Percentiles rank a stretch among this genome's conserved stretches.
Evolutionary conservation across 2,888 invertebrate genomes (phyloP).

Genomic region (Mycalesis mineus): DNA sequence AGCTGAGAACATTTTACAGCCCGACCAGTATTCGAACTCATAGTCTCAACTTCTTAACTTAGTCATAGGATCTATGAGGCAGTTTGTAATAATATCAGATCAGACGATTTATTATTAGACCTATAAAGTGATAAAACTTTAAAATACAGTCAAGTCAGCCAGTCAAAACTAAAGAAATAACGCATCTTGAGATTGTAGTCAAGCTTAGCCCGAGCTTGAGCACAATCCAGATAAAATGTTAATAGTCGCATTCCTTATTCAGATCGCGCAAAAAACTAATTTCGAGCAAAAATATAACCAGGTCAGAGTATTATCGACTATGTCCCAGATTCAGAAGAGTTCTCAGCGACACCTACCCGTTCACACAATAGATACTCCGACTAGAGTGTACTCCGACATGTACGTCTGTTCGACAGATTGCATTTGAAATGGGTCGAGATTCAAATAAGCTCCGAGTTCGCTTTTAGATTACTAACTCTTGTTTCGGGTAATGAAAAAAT

Average conservation of each 20-base stretch:
- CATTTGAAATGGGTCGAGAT: conserved; percentile 7
- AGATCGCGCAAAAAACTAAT: conserved; percentile 1
- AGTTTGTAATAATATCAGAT: too few species aligned
- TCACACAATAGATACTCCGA: conserved; percentile 6
- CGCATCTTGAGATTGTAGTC: too few species aligned
- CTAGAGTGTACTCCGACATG: conserved; percentile 1
- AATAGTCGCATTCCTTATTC: neutral
- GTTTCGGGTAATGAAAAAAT: neutral
- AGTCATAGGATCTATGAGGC: too few species aligned
- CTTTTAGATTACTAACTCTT: conserved; percentile 1
- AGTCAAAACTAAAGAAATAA: too few species aligned
- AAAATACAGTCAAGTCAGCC: too few species aligned
- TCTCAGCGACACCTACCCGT: conserved; percentile 18
- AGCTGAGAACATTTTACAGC: too few species aligned
- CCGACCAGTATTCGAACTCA: too few species aligned
- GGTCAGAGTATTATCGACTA: conserved; percentile 11
- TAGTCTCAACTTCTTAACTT: too few species aligned
- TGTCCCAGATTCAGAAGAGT: conserved; percentile 18
- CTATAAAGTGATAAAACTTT: too few species aligned
- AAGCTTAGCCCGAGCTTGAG: too few species aligned
- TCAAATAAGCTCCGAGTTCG: conserved; percentile 1
- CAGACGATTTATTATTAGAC: too few species aligned
- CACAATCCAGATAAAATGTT: too few species aligned
- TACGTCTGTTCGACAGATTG: conserved; percentile 7
- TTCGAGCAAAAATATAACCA: conserved; percentile 4